A percentile compares a stretch with the other conserved stretches of the same genome.
Conservation (phyloP, 2,888 invertebrate genomes). For the Pheosia gnoma region DNA sequence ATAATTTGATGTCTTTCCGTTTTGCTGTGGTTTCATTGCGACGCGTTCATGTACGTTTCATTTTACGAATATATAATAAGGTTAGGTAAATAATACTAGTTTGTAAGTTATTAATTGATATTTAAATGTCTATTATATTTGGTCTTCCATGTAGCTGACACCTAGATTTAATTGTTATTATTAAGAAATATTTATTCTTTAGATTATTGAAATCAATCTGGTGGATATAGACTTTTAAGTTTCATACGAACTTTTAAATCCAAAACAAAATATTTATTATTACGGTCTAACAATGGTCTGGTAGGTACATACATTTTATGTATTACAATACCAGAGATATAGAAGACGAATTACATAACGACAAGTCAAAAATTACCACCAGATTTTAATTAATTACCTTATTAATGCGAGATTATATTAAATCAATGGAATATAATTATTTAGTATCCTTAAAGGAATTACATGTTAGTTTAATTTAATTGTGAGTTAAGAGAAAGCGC, state of each 20-base stretch:
- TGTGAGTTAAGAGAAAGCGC: constrained; percentile 47
- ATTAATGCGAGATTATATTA: not conserved
- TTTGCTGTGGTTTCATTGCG: constrained; percentile 69
- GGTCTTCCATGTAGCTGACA: constrained; percentile 61
- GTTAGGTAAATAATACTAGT: constrained; percentile 24
- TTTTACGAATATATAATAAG: constrained; percentile 65
- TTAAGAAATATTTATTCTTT: constrained; percentile 21
- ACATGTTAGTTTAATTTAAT: constrained; percentile 27
- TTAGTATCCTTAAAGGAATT: constrained; percentile 59
- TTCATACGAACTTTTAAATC: no score
- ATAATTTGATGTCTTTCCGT: constrained; percentile 63
- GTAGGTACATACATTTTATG: not conserved
- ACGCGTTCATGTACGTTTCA: constrained; percentile 80
- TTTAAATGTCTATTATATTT: constrained; percentile 51
- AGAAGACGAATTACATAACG: no score
- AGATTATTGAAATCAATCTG: no score
- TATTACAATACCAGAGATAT: no score
- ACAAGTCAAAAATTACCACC: not conserved
- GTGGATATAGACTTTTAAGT: no score
- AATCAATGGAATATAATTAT: constrained; percentile 23
- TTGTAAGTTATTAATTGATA: constrained; percentile 24
- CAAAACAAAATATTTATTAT: no score
- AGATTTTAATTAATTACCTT: not conserved
- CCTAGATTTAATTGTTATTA: constrained; percentile 26
- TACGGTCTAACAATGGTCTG: constrained; percentile 15